A percentile compares a stretch with the other conserved stretches of the same genome.
Evolutionary conservation across 2,797 vertebrate species (phyloP).

Genomic region (Glossophaga mutica): DNA sequence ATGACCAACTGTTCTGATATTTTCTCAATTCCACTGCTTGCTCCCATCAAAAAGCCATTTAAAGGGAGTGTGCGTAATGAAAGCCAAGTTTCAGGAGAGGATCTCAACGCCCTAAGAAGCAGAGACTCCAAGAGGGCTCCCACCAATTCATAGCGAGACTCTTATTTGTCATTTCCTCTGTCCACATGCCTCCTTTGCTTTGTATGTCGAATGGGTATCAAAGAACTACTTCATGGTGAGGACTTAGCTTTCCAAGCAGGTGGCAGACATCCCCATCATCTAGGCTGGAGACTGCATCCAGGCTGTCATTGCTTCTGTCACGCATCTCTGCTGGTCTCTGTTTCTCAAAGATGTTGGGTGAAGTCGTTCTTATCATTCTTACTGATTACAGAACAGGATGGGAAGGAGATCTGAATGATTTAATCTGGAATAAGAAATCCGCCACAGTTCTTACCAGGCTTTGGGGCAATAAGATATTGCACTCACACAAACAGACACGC

Average conservation of each 20-base stretch:
- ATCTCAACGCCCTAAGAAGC: not conserved
- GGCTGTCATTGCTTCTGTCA: not conserved
- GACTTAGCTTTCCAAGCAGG: not conserved
- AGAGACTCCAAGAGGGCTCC: not conserved
- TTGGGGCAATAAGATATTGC: slow-evolving; percentile 29
- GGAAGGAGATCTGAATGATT: not conserved
- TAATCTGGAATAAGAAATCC: not conserved
- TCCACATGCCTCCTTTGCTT: not conserved
- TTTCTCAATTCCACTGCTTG: not conserved
- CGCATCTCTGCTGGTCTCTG: not conserved
- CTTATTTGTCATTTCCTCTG: not conserved
- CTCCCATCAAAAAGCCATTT: not conserved
- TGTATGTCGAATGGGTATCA: not conserved
- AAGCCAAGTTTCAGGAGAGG: not conserved
- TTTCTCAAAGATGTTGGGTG: not conserved
- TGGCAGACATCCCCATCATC: not conserved
- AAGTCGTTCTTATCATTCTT: not conserved
- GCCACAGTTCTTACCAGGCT: not conserved
- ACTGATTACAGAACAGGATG: not conserved
- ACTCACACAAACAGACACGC: not conserved
- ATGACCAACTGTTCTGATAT: not conserved
- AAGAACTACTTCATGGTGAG: not conserved
- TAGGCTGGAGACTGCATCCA: not conserved
- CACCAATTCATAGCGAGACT: not conserved
- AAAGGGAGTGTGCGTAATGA: not conserved